Evolutionary conservation across 2,888 invertebrate genomes (phyloP).

Genomic region (Hyposoter didymator): DNA sequence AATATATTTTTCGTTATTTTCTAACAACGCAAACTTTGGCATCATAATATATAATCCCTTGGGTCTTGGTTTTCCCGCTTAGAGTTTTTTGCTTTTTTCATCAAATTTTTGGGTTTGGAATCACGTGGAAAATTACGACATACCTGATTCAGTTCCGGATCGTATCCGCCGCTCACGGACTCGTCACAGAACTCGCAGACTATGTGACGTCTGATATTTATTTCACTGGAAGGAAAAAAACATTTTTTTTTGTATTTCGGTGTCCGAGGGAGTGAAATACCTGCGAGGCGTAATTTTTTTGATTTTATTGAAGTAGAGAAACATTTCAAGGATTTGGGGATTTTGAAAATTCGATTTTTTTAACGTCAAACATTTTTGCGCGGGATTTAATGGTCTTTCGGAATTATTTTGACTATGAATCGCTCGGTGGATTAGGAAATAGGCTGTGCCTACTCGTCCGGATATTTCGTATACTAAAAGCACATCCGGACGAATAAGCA

Average conservation of each 20-base stretch:
- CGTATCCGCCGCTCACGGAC: slow-evolving; percentile 95
- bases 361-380: no score
- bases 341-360: no score
- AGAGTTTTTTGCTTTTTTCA: background rate
- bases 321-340: no score
- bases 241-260: slow-evolving; percentile 1
- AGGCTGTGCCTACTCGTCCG: no score
- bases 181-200: slow-evolving; percentile 96
- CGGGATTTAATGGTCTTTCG: no score
- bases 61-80: background rate
- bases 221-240: slow-evolving; percentile 86
- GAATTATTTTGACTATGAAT: no score
- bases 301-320: background rate
- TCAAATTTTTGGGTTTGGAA: background rate
- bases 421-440: background rate
- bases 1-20: no score
- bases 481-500: no score
- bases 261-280: slow-evolving; percentile 6
- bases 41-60: no score
- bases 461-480: no score
- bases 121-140: no score
- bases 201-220: slow-evolving; percentile 94
- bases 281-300: background rate
- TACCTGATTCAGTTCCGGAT: slow-evolving; percentile 92
- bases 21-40: no score